These are phyloP conservation scores for Diachasma alloeum DNA, from an alignment of 1,140 invertebrate species.

Conservation along the genomic window DNA sequence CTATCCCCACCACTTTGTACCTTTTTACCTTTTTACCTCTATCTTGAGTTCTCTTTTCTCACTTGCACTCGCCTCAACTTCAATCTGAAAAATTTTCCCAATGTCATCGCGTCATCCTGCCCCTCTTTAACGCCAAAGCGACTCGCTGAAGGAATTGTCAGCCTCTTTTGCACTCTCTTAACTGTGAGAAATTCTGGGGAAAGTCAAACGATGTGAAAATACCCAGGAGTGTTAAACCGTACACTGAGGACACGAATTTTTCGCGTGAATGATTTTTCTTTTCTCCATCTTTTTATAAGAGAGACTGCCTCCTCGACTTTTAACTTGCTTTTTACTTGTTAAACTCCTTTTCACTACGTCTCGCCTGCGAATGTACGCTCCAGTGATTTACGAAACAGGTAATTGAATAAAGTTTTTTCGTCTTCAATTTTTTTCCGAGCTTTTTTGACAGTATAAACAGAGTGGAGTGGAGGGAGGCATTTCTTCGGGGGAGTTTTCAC, in stretches of 20 bases:
- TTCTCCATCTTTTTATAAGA: background rate
- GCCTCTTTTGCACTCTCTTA: background rate
- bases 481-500: background rate
- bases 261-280: slow-evolving; percentile 16
- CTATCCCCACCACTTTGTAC: slow-evolving; percentile 36
- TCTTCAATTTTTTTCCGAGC: background rate
- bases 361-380: background rate
- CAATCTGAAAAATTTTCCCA: background rate
- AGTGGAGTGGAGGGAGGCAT: background rate
- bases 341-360: background rate
- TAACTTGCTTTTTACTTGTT: background rate
- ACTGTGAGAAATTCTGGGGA: slow-evolving; percentile 17
- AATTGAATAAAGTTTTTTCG: slow-evolving; percentile 27
- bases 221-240: slow-evolving; percentile 17
- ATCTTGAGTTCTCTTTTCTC: background rate
- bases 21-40: slow-evolving; percentile 27
- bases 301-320: background rate
- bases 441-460: background rate
- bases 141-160: no score
- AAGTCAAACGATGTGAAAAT: slow-evolving; percentile 30
- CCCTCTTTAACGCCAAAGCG: background rate
- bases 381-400: slow-evolving; percentile 11
- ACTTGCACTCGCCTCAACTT: background rate
- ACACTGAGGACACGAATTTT: slow-evolving; percentile 20
- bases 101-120: background rate